A percentile compares a stretch with the other conserved stretches of the same genome.
These are phyloP conservation scores for Girardinichthys multiradiatus DNA, from an alignment of 2,113 vertebrate species.

Conservation along the genomic window DNA sequence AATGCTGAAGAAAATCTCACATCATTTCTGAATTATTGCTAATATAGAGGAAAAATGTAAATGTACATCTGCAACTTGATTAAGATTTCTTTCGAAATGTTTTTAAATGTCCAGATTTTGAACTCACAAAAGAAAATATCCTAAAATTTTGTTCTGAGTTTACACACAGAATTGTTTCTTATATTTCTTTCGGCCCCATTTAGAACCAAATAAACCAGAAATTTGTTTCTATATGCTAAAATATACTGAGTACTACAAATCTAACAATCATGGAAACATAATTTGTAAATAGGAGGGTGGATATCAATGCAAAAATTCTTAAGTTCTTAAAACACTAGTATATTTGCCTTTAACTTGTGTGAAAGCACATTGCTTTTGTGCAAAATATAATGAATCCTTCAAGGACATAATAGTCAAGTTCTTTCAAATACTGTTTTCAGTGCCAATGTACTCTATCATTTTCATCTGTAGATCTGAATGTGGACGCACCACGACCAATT, in stretches of 20 bases:
- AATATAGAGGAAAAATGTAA: too few relatives aligned
- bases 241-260: background rate
- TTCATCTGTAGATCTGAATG: background rate
- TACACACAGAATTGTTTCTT: background rate
- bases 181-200: background rate
- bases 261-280: background rate
- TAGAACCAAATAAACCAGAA: background rate
- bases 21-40: too few relatives aligned
- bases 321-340: background rate
- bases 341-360: background rate
- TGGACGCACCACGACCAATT: conserved; percentile 2
- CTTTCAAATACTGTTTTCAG: background rate
- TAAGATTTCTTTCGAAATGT: too few relatives aligned
- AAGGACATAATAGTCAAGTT: background rate
- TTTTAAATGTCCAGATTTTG: too few relatives aligned
- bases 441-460: background rate
- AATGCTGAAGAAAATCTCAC: background rate
- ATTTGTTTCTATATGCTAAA: background rate
- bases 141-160: too few relatives aligned
- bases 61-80: too few relatives aligned
- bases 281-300: background rate
- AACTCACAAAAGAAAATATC: too few relatives aligned
- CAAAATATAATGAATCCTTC: background rate
- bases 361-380: background rate
- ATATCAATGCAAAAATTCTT: background rate